Evolutionary conservation across 2,113 vertebrate genomes (phyloP).

Genomic region (Rhynchomys soricoides): DNA sequence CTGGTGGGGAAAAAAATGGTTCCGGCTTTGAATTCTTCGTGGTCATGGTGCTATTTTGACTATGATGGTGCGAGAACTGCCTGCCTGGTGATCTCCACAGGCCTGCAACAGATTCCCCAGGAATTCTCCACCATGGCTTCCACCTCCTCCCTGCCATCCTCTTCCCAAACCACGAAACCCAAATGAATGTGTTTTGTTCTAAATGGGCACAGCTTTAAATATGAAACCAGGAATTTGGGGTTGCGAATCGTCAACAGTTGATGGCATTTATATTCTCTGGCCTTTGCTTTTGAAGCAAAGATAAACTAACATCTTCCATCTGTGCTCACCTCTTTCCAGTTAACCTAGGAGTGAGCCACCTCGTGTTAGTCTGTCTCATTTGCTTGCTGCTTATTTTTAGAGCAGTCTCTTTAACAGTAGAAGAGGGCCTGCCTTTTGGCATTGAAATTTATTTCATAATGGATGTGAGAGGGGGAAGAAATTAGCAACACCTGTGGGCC

Average conservation of each 20-base stretch:
- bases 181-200: constrained; percentile 78
- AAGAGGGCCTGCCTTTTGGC: not conserved
- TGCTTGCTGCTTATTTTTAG: constrained; percentile 31
- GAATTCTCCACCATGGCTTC: constrained; percentile 63
- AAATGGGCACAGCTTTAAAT: constrained; percentile 60
- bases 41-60: constrained; percentile 70
- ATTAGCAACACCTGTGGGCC: not conserved
- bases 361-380: not conserved
- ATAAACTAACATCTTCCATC: not conserved
- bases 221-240: constrained; percentile 70
- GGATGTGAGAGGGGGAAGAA: not conserved
- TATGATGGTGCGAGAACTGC: not conserved
- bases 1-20: constrained; percentile 28
- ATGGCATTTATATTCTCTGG: constrained; percentile 67
- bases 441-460: not conserved
- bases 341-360: not conserved
- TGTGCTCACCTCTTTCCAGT: not conserved
- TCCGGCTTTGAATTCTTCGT: constrained; percentile 66
- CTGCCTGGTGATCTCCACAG: not conserved
- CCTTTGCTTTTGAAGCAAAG: constrained; percentile 63
- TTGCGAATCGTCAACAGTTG: constrained; percentile 53
- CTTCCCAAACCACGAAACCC: constrained; percentile 74
- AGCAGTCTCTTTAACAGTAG: not conserved
- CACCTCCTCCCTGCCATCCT: constrained; percentile 46
- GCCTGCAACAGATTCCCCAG: not conserved